Evolutionary conservation across 35 echinoderm and acorn worm genomes (phyloP).

Genomic region (Eucidaris tribuloides): DNA sequence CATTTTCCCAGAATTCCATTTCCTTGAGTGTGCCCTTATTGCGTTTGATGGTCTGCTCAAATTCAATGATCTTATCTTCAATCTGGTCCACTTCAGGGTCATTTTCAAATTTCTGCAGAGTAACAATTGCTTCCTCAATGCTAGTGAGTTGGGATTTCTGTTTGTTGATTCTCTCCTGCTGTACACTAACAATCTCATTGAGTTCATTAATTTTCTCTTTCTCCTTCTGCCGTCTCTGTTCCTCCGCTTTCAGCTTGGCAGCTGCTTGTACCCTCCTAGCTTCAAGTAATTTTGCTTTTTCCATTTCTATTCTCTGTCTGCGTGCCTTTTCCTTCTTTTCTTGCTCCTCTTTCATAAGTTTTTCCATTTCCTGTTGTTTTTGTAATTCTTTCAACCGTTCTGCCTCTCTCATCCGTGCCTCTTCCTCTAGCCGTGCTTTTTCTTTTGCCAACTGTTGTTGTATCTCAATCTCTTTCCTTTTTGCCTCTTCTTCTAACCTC

Average conservation of each 20-base stretch:
- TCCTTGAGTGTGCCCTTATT: constrained; percentile 71
- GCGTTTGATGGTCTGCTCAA: constrained; percentile 40
- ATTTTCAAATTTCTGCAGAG: constrained; percentile 51
- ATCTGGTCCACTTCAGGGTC: constrained; percentile 56
- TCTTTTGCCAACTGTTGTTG: constrained; percentile 11
- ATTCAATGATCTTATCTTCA: constrained; percentile 53
- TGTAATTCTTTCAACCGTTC: constrained; percentile 11
- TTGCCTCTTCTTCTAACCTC: constrained; percentile 5
- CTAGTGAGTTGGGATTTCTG: constrained; percentile 52
- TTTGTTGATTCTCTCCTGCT: constrained; percentile 45
- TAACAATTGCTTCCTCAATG: constrained; percentile 50
- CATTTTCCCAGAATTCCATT: constrained; percentile 86
- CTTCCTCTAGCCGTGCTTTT: constrained; percentile 25
- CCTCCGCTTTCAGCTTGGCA: not conserved
- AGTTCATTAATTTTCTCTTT: constrained; percentile 46
- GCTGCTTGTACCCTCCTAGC: not conserved
- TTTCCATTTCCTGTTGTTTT: constrained; percentile 13
- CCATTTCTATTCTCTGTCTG: not conserved
- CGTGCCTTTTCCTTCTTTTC: constrained; percentile 29
- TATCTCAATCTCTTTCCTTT: constrained; percentile 29
- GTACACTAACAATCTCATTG: constrained; percentile 54
- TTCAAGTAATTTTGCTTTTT: constrained; percentile 33
- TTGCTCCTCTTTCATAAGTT: not conserved
- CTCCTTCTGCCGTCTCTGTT: constrained; percentile 20
- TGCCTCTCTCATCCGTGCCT: constrained; percentile 4